Conservation (phyloP, 2,888 invertebrate genomes). For the Sturmia bella region DNA sequence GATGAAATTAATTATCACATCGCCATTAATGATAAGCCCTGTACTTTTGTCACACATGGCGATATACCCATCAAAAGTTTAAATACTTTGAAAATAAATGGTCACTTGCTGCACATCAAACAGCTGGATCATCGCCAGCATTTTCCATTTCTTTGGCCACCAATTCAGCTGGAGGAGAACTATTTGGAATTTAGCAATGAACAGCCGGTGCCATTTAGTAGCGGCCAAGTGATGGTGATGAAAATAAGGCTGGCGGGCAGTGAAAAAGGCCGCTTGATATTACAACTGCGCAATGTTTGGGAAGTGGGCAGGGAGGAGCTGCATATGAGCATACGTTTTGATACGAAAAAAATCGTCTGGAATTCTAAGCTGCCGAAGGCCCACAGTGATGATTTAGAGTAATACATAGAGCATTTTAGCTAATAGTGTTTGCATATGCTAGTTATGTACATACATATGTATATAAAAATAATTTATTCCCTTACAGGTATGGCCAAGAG, state of each 20-base stretch:
- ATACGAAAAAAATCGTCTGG: slow-evolving; percentile 37
- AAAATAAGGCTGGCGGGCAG: slow-evolving; percentile 56
- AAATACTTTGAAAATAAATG: slow-evolving; percentile 53
- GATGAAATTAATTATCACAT: slow-evolving; percentile 61
- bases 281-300: slow-evolving; percentile 60
- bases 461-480: background rate
- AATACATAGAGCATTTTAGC: too few species aligned
- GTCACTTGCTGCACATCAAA: slow-evolving; percentile 42
- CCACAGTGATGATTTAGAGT: slow-evolving; percentile 51
- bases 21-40: slow-evolving; percentile 50
- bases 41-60: slow-evolving; percentile 43
- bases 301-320: slow-evolving; percentile 53
- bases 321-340: slow-evolving; percentile 59
- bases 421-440: too few species aligned
- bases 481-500: slow-evolving; percentile 57
- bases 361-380: slow-evolving; percentile 50
- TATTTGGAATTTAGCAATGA: slow-evolving; percentile 59
- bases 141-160: slow-evolving; percentile 61
- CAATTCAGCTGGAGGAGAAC: slow-evolving; percentile 41
- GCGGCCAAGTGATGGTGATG: slow-evolving; percentile 50
- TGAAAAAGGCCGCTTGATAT: slow-evolving; percentile 47
- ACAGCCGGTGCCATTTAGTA: slow-evolving; percentile 37
- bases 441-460: too few species aligned
- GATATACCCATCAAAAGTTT: slow-evolving; percentile 24
- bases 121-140: slow-evolving; percentile 62